Conservation (phyloP, 2,113 vertebrate species). For the Equus przewalskii region DNA sequence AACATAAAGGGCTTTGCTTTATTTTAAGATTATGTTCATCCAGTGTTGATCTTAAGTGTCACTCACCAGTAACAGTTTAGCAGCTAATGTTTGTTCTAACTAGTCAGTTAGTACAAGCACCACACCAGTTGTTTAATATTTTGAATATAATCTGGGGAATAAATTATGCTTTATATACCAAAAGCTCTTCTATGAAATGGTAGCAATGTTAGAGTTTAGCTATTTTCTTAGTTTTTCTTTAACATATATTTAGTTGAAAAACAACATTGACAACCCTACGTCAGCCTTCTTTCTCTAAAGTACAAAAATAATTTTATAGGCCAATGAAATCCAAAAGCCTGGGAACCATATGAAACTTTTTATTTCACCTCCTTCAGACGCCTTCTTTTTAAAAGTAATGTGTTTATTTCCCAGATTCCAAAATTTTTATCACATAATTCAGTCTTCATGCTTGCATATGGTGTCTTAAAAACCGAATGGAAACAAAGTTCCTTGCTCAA, state of each 20-base stretch:
- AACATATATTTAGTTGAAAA: not conserved
- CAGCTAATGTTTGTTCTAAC: not conserved
- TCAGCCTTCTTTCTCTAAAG: not conserved
- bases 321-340: not conserved
- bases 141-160: not conserved
- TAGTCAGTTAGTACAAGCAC: not conserved
- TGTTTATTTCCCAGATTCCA: not conserved
- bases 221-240: not conserved
- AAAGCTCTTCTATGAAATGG: not conserved
- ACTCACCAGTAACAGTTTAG: not conserved
- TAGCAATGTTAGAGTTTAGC: not conserved
- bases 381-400: not conserved
- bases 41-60: not conserved
- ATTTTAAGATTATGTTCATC: not conserved
- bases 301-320: not conserved
- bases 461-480: not conserved
- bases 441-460: not conserved
- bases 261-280: not conserved
- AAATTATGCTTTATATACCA: not conserved
- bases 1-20: not conserved
- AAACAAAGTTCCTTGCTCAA: not conserved
- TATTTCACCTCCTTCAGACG: not conserved
- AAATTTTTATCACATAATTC: not conserved
- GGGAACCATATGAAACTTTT: not conserved
- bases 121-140: not conserved